Evolutionary conservation across 1,140 invertebrate genomes (phyloP).

Genomic region (Drosophila sproati): DNA sequence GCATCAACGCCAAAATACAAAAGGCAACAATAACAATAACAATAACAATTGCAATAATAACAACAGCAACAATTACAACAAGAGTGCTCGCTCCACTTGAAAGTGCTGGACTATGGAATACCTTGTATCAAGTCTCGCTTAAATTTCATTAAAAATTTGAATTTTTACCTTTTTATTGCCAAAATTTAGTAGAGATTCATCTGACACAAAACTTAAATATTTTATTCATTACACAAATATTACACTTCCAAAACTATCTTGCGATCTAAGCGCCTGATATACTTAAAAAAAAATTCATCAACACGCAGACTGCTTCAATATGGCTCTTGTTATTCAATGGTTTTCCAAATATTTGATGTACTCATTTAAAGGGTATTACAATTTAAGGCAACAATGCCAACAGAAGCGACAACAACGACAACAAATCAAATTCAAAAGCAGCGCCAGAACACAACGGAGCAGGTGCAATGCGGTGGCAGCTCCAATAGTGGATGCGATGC

Average conservation of each 20-base stretch:
- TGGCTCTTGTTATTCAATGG: too few relatives aligned
- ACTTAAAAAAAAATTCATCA: too few relatives aligned
- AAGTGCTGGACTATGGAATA: constrained; percentile 1
- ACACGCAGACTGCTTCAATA: too few relatives aligned
- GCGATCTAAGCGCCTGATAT: too few relatives aligned
- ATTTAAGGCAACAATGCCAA: constrained; percentile 10
- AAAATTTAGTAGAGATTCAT: too few relatives aligned
- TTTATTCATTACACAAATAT: too few relatives aligned
- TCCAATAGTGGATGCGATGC: constrained; percentile 5
- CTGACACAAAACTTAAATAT: too few relatives aligned
- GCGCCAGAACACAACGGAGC: constrained; percentile 45
- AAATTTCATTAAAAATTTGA: neutral
- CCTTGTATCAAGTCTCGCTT: neutral
- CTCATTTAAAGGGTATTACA: constrained; percentile 26
- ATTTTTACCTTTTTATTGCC: too few relatives aligned
- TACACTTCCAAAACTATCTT: too few relatives aligned
- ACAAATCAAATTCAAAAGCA: constrained; percentile 61
- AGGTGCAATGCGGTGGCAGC: constrained; percentile 61
- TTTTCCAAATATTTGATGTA: too few relatives aligned
- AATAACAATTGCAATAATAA: constrained; percentile 33
- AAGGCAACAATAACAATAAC: constrained; percentile 40
- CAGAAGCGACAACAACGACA: constrained; percentile 21
- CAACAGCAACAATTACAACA: constrained; percentile 30
- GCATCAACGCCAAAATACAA: constrained; percentile 80
- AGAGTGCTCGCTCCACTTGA: neutral